These are phyloP conservation scores for Pristis pectinata DNA, from an alignment of 2,797 vertebrate genomes.

Conservation along the genomic window DNA sequence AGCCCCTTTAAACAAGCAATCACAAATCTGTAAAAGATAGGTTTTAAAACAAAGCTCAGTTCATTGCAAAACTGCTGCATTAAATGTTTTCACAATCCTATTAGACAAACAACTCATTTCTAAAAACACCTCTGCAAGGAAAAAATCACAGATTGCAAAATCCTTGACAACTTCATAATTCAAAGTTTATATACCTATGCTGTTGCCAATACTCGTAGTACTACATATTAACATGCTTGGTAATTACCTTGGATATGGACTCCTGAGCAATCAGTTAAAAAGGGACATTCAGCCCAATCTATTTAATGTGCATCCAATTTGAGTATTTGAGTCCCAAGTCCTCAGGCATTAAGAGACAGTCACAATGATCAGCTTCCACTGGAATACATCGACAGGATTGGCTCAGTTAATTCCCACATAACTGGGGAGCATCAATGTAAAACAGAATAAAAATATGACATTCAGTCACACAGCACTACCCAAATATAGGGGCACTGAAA, in stretches of 20 bases:
- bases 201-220: background rate
- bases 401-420: no score
- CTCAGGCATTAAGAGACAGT: background rate
- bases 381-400: background rate
- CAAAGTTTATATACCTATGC: background rate
- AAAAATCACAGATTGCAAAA: background rate
- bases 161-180: background rate
- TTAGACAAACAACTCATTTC: background rate
- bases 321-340: background rate
- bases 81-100: background rate
- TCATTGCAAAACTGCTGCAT: background rate
- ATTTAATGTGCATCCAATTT: background rate
- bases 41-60: no score
- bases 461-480: background rate
- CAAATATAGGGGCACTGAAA: background rate
- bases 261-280: background rate
- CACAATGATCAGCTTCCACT: background rate
- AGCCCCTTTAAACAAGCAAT: background rate
- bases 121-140: background rate
- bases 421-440: background rate
- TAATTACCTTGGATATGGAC: background rate
- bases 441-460: background rate
- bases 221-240: background rate
- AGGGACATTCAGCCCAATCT: background rate
- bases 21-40: background rate